phyloP scores from a whole-genome alignment of 2,113 vertebrate species.

The Indri indri region DNA sequence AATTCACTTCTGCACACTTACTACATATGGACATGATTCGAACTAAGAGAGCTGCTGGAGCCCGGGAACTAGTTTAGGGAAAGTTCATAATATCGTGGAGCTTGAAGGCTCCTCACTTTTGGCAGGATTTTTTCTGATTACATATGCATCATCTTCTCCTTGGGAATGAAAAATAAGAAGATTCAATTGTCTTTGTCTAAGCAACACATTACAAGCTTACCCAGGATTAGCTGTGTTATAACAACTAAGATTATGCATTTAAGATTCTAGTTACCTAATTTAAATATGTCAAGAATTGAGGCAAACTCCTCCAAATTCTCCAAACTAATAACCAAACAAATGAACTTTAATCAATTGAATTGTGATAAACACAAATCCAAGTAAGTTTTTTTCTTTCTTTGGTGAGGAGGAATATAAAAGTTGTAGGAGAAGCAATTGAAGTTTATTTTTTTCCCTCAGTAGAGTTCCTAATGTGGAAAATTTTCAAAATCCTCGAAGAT shows the following conservation, averaged over 20 bases:
- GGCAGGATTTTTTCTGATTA: slow-evolving; percentile 67
- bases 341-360: background rate
- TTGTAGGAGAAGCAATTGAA: background rate
- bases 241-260: slow-evolving; percentile 59
- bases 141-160: slow-evolving; percentile 43
- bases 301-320: background rate
- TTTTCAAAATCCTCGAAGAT: slow-evolving; percentile 10
- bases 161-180: slow-evolving; percentile 66
- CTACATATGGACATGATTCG: background rate
- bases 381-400: background rate
- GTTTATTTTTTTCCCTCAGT: background rate
- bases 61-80: background rate
- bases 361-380: background rate
- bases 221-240: slow-evolving; percentile 61
- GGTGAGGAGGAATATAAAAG: background rate
- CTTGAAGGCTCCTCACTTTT: slow-evolving; percentile 45
- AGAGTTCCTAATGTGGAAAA: background rate
- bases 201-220: slow-evolving; percentile 66
- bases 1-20: background rate
- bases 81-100: slow-evolving; percentile 26
- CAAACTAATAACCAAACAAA: background rate
- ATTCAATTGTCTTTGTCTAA: slow-evolving; percentile 75
- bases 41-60: background rate
- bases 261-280: slow-evolving; percentile 34
- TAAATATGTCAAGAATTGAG: slow-evolving; percentile 56